Percentiles rank a stretch among this genome's conserved stretches.
Evolutionary conservation across 2,888 invertebrate genomes (phyloP).

Genomic region (Sphaeridia pumilis): DNA sequence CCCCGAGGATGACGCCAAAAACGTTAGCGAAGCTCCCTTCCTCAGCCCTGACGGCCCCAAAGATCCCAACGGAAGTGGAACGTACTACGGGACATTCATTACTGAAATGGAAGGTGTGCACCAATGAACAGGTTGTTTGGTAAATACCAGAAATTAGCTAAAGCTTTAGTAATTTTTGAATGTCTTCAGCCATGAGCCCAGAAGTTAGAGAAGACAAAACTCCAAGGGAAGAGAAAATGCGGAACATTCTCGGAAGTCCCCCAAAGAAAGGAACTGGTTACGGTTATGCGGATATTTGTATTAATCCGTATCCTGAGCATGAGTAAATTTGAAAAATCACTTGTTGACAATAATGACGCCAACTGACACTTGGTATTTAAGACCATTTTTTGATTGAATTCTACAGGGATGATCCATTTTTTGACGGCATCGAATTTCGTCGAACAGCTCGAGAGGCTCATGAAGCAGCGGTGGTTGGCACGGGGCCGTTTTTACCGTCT

Average conservation of each 20-base stretch:
- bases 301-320: slow-evolving; percentile 43
- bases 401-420: slow-evolving; percentile 26
- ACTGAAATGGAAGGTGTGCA: slow-evolving; percentile 30
- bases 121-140: background rate
- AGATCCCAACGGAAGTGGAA: slow-evolving; percentile 42
- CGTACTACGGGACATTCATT: slow-evolving; percentile 45
- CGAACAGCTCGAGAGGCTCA: slow-evolving; percentile 25
- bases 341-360: background rate
- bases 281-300: slow-evolving; percentile 45
- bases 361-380: background rate
- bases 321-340: slow-evolving; percentile 14
- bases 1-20: slow-evolving; percentile 3
- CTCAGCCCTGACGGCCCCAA: slow-evolving; percentile 18
- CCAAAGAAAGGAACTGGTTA: slow-evolving; percentile 44
- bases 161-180: background rate
- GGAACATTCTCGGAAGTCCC: slow-evolving; percentile 39
- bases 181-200: slow-evolving; percentile 34
- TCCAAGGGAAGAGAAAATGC: slow-evolving; percentile 20
- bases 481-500: slow-evolving; percentile 16
- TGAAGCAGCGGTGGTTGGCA: slow-evolving; percentile 18
- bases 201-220: slow-evolving; percentile 18
- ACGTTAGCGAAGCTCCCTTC: slow-evolving; percentile 20
- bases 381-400: background rate
- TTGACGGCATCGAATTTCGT: slow-evolving; percentile 22
- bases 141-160: background rate